These are phyloP conservation scores for Masticophis lateralis DNA, from an alignment of 2,797 vertebrate species.

Conservation along the genomic window DNA sequence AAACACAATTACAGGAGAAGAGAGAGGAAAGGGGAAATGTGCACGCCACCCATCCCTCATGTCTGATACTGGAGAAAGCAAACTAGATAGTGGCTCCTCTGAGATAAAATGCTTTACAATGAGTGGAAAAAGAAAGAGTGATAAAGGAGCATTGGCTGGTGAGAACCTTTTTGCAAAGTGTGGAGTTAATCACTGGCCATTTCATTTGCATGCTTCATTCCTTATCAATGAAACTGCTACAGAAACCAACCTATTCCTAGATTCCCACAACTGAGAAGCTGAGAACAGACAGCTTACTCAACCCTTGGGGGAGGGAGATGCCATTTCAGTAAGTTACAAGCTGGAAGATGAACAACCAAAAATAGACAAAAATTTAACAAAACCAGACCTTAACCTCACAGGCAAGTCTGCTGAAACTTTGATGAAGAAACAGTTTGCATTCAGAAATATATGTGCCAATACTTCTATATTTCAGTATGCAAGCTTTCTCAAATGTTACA, in stretches of 20 bases:
- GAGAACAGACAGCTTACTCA: constrained; percentile 61
- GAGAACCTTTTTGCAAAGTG: not conserved
- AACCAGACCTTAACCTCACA: constrained; percentile 41
- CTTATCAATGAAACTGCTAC: constrained; percentile 46
- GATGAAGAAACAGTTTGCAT: not conserved
- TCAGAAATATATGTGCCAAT: not conserved
- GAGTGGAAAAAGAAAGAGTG: not conserved
- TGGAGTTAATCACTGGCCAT: not conserved
- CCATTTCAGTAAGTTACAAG: constrained; percentile 54
- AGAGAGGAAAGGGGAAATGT: not conserved
- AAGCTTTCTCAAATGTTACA: not conserved
- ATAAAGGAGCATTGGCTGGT: not conserved
- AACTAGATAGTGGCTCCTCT: not conserved
- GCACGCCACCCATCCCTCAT: not conserved
- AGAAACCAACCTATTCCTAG: constrained; percentile 35
- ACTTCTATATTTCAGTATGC: not conserved
- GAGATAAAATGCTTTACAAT: not conserved
- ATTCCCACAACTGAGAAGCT: constrained; percentile 64
- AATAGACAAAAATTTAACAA: constrained; percentile 41
- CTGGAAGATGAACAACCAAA: constrained; percentile 57
- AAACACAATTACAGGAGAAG: not conserved
- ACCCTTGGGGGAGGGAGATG: constrained; percentile 62
- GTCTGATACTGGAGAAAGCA: not conserved
- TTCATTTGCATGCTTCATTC: constrained; percentile 14
- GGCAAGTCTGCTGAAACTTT: constrained; percentile 29